Conservation (phyloP, 2,113 vertebrate species). For the Ivindomyrus marchei region DNA sequence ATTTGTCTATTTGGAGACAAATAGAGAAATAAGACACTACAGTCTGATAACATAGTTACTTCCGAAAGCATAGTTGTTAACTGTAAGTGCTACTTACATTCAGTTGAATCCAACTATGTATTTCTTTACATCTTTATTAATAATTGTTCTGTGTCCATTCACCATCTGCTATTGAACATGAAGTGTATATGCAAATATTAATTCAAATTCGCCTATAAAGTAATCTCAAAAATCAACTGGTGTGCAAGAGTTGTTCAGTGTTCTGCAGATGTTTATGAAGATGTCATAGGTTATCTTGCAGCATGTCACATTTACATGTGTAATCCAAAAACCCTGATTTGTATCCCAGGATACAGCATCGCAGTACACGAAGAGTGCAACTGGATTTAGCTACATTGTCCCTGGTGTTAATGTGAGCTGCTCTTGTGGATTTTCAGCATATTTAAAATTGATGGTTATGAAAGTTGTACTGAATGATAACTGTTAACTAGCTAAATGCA, state of each 20-base stretch:
- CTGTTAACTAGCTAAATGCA: not conserved
- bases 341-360: not conserved
- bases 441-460: not conserved
- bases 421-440: not conserved
- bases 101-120: no score
- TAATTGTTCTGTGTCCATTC: no score
- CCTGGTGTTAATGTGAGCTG: not conserved
- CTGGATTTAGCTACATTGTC: not conserved
- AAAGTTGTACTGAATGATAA: not conserved
- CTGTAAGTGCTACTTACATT: no score
- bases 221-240: no score
- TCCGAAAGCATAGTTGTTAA: no score
- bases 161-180: no score
- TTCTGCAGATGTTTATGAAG: not conserved
- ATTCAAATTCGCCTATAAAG: no score
- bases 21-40: no score
- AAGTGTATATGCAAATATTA: no score
- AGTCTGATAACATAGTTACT: no score
- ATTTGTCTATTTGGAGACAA: no score
- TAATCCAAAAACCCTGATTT: not conserved
- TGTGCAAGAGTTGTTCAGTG: not conserved
- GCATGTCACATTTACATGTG: not conserved
- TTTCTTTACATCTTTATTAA: no score
- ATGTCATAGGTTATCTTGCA: not conserved
- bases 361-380: not conserved